Evolutionary conservation across 2,888 invertebrate genomes (phyloP).

Genomic region (Stegana nigrithorax): DNA sequence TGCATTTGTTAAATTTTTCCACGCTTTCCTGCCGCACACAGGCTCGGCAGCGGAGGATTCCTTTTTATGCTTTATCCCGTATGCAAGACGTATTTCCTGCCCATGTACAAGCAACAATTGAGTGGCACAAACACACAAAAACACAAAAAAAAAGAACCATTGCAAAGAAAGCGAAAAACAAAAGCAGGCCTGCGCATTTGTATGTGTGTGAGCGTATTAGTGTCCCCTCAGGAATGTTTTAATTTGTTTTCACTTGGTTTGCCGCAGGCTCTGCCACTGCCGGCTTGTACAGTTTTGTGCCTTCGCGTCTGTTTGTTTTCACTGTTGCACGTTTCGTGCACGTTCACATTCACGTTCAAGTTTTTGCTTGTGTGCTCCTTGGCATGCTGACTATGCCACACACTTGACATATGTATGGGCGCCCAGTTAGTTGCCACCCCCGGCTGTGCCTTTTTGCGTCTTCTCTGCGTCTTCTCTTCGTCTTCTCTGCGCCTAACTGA

Average conservation of each 20-base stretch:
- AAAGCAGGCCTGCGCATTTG: slow-evolving; percentile 16
- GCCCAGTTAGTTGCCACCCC: slow-evolving; percentile 24
- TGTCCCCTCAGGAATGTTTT: slow-evolving; percentile 57
- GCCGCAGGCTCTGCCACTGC: slow-evolving; percentile 13
- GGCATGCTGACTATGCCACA: slow-evolving; percentile 38
- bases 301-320: slow-evolving; percentile 56
- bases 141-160: no score
- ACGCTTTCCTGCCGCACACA: not conserved
- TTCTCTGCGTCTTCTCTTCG: not conserved
- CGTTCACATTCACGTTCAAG: slow-evolving; percentile 1
- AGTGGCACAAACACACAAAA: no score
- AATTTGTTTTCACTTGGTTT: slow-evolving; percentile 58
- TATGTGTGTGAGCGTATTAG: slow-evolving; percentile 2
- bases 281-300: slow-evolving; percentile 45
- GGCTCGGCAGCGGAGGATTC: slow-evolving; percentile 22
- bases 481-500: not conserved
- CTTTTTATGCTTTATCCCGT: slow-evolving; percentile 8
- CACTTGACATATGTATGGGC: slow-evolving; percentile 38
- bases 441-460: not conserved
- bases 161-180: not conserved
- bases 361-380: not conserved
- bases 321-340: slow-evolving; percentile 41
- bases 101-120: not conserved
- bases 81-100: slow-evolving; percentile 32
- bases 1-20: slow-evolving; percentile 8